phyloP scores from a whole-genome alignment of 2,797 vertebrate species.

The Podarcis lilfordi region DNA sequence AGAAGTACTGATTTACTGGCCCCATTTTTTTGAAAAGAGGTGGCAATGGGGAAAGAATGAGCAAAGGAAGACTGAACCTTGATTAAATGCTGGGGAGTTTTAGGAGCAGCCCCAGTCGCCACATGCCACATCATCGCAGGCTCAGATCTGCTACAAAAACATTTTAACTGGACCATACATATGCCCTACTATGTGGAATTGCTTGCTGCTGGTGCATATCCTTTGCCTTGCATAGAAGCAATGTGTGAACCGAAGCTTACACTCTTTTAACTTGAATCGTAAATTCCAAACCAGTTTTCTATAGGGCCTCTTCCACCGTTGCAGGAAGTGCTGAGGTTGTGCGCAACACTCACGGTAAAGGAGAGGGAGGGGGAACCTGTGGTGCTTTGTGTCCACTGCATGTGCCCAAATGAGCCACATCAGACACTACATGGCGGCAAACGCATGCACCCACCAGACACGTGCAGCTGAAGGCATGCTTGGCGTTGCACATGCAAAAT shows the following conservation, averaged over 20 bases:
- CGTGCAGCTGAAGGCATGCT: not conserved
- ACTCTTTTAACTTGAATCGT: not conserved
- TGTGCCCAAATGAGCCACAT: not conserved
- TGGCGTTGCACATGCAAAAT: not conserved
- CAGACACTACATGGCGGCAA: not conserved
- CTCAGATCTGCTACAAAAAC: too few relatives aligned
- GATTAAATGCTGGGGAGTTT: not conserved
- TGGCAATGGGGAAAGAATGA: constrained; percentile 9
- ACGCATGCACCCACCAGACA: not conserved
- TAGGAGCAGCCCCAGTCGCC: not conserved
- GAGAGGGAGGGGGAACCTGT: too few relatives aligned
- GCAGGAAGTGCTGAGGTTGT: not conserved
- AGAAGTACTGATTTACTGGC: not conserved
- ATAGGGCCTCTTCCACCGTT: too few relatives aligned
- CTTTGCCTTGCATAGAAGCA: too few relatives aligned
- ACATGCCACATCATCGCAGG: not conserved
- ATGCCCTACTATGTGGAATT: not conserved
- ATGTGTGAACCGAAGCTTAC: not conserved
- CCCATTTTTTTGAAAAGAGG: constrained; percentile 12
- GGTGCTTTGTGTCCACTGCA: not conserved
- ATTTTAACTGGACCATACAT: not conserved
- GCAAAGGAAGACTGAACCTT: constrained; percentile 33
- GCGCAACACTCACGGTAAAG: accelerated
- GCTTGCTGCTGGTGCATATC: too few relatives aligned
- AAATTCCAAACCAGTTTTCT: not conserved